Evolutionary conservation across 1,140 invertebrate species (phyloP).

Genomic region (Periplaneta americana): DNA sequence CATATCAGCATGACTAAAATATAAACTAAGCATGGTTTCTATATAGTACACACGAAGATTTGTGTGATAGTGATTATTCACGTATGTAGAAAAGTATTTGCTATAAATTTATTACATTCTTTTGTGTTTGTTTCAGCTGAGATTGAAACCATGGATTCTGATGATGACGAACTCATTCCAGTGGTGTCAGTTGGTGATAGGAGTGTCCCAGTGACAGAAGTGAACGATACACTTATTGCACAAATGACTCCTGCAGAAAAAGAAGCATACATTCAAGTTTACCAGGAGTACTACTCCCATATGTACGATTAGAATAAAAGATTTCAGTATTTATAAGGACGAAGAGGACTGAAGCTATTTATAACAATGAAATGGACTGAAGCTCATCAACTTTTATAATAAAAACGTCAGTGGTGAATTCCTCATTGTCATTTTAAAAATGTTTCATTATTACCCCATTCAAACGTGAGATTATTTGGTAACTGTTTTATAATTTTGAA

Average conservation of each 20-base stretch:
- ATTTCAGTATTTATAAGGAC: not conserved
- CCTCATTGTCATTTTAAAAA: too few relatives aligned
- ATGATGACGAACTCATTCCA: slow-evolving; percentile 79
- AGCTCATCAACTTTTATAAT: not conserved
- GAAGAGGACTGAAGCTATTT: not conserved
- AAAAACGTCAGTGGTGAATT: too few relatives aligned
- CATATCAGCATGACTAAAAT: too few relatives aligned
- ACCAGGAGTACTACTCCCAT: slow-evolving; percentile 88
- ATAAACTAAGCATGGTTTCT: too few relatives aligned
- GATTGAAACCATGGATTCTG: slow-evolving; percentile 74
- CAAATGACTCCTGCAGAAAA: slow-evolving; percentile 91
- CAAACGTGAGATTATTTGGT: too few relatives aligned
- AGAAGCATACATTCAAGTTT: slow-evolving; percentile 88
- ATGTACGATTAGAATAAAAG: slow-evolving; percentile 55
- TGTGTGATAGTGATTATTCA: too few relatives aligned
- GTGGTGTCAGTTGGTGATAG: slow-evolving; percentile 76
- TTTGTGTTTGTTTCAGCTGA: slow-evolving; percentile 45
- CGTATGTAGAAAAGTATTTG: too few relatives aligned
- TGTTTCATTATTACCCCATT: too few relatives aligned
- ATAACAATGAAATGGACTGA: not conserved
- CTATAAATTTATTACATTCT: slow-evolving; percentile 9
- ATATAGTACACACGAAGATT: too few relatives aligned
- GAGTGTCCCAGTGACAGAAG: slow-evolving; percentile 70
- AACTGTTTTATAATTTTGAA: too few relatives aligned
- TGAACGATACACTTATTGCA: slow-evolving; percentile 78